phyloP scores from a whole-genome alignment of 2,797 vertebrate species.

The Channallabes apus region DNA sequence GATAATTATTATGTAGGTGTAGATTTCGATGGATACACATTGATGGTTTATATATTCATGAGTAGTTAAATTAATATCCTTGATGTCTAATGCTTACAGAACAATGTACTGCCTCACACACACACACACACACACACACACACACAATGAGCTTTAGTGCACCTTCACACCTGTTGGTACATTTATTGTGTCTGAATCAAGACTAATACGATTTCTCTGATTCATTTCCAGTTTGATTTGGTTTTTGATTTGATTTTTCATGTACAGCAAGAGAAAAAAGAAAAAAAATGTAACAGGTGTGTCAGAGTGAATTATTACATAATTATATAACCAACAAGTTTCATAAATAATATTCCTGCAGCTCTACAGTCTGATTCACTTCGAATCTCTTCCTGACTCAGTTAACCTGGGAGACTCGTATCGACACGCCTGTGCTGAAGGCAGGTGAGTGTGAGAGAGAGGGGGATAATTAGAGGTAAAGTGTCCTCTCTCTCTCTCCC shows the following conservation, averaged over 20 bases:
- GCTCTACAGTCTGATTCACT: neutral
- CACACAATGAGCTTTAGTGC: too few species aligned
- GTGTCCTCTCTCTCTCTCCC: neutral
- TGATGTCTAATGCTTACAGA: conserved; percentile 8
- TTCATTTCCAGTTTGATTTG: neutral
- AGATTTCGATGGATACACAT: neutral
- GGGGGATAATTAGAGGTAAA: neutral
- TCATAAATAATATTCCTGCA: neutral
- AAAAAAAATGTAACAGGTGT: too few species aligned
- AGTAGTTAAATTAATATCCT: conserved; percentile 34
- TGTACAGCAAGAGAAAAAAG: too few species aligned
- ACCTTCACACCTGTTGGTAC: neutral
- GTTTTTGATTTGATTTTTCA: too few species aligned
- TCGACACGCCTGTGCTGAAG: neutral
- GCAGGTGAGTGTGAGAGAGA: neutral
- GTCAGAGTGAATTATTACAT: neutral
- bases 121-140: conserved; percentile 11
- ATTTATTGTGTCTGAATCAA: neutral
- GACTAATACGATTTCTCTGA: neutral
- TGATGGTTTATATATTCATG: neutral
- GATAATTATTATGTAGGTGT: neutral
- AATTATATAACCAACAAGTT: neutral
- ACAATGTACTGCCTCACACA: neutral
- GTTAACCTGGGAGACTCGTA: neutral
- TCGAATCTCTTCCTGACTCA: neutral